A percentile compares a stretch with the other conserved stretches of the same genome.
Evolutionary conservation across 1,140 invertebrate genomes (phyloP).

Genomic region (Drosophila repletoides): DNA sequence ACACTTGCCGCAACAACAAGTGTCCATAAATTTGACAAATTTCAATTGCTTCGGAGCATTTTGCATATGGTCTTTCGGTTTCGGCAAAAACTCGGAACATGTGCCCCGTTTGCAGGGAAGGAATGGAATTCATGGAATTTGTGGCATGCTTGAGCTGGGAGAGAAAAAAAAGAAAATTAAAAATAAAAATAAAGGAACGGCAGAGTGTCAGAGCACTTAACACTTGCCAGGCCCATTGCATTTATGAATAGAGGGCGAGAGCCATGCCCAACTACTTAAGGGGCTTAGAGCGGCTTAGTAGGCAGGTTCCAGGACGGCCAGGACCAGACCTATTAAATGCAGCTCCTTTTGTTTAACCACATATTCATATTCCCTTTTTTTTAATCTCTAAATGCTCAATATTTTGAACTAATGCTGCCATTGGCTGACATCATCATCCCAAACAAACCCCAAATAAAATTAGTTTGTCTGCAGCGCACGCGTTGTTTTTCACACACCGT

Average conservation of each 20-base stretch:
- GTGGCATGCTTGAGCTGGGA: constrained; percentile 37
- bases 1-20: constrained; percentile 42
- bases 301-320: not conserved
- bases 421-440: not conserved
- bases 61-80: constrained; percentile 47
- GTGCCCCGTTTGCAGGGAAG: constrained; percentile 13
- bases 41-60: constrained; percentile 52
- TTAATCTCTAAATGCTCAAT: constrained; percentile 26
- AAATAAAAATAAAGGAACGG: constrained; percentile 10
- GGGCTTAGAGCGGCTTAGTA: constrained; percentile 56
- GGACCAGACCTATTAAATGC: constrained; percentile 14
- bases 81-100: constrained; percentile 36
- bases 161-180: not conserved
- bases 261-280: constrained; percentile 45
- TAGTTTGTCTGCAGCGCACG: constrained; percentile 44
- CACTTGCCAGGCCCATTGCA: constrained; percentile 39
- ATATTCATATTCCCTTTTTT: not conserved
- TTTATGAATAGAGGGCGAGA: constrained; percentile 5
- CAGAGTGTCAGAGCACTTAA: constrained; percentile 67
- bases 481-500: constrained; percentile 40
- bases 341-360: constrained; percentile 14
- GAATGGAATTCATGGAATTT: constrained; percentile 61
- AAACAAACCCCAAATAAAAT: constrained; percentile 3
- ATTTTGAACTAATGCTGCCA: constrained; percentile 20
- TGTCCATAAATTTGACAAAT: constrained; percentile 37